Conservation (phyloP, 2,797 vertebrate genomes). For the Cyprinodon diabolis region DNA sequence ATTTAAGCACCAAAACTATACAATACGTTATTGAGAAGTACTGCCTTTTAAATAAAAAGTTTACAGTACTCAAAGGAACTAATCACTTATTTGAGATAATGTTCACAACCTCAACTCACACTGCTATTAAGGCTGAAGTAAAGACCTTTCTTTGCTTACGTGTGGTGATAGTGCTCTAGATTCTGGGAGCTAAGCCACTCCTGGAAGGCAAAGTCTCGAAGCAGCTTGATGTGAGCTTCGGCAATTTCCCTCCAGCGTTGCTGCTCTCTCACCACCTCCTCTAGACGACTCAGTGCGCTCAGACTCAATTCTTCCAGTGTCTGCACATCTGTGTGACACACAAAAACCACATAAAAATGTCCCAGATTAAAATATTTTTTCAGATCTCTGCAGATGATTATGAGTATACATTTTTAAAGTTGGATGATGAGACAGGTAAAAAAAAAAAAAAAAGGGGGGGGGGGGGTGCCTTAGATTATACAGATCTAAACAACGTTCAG, state of each 20-base stretch:
- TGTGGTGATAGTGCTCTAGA: slow-evolving; percentile 84
- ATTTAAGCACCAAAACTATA: slow-evolving; percentile 20
- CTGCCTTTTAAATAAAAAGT: neutral
- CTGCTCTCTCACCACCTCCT: slow-evolving; percentile 82
- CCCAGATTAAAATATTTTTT: slow-evolving; percentile 18
- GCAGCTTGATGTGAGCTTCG: slow-evolving; percentile 81
- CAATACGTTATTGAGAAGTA: neutral
- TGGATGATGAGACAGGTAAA: neutral
- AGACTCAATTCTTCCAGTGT: slow-evolving; percentile 86
- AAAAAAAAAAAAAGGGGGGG: neutral
- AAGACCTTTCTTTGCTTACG: slow-evolving; percentile 69
- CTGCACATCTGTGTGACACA: slow-evolving; percentile 81
- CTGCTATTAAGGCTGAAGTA: slow-evolving; percentile 17
- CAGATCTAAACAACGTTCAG: neutral
- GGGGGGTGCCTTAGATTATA: neutral
- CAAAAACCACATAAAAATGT: slow-evolving; percentile 30
- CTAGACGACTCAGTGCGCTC: slow-evolving; percentile 79
- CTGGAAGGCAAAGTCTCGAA: slow-evolving; percentile 85
- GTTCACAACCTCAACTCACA: slow-evolving; percentile 7
- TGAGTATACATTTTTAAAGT: neutral
- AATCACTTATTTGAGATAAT: slow-evolving; percentile 1
- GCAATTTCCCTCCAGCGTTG: slow-evolving; percentile 79
- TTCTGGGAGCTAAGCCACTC: slow-evolving; percentile 87
- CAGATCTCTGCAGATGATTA: slow-evolving; percentile 16
- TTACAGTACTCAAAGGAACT: slow-evolving; percentile 23